Base-by-base conservation (phyloP, 2,888 invertebrate genomes). In the Teinopalpus imperialis region DNA sequence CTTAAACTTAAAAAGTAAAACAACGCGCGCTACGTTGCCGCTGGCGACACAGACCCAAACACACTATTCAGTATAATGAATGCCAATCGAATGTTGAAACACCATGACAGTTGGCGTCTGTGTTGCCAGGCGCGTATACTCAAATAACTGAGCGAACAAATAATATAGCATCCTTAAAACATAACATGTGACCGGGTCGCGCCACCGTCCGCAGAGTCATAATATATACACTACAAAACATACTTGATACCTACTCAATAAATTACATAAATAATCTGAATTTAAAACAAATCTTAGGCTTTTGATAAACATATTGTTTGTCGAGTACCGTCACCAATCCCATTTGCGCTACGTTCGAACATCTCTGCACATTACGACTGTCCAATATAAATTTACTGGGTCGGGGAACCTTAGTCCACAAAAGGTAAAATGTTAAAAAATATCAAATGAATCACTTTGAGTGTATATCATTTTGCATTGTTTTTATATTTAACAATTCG, bases 231-330 rank as follows among this genome's bases (percentile, higher is more conserved):
- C 54, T 61, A 61, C 74, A 73, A 72, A 73, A 68, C 66, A 74
- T 72, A 73, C 67, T 63, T 66, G 75, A 76, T 79, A 83, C 80
- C 81, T 85, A 87, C 69, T 73, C 75, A 86, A 85, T 86, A 86
- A 86, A 75, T 86, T 85, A 87, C 77, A 86, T 88, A 88, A 87
- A 87, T 83, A 77, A 86, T 87, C 81, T 86, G 82, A 83, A 82
- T 81, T 81, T 75, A 79, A 86, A 64, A 88, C 82, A 81, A 85
- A 80, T 86, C 86, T 86, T 85, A 86, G 85, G 86, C 83, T 80
- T 86, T 67, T 74, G 74, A 75, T 72, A 73, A 74, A 80, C 73
- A 72, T 72, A 73, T 59, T 52, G 65, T 67, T 64, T 65, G 61
- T 66, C 24, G 46, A 69, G 64, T 67, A 67, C 67, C 68, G 58